Evolutionary conservation across 1,140 invertebrate species (phyloP), one percentile per base, ranked within the genome.

Genomic region (Lineus longissimus): DNA sequence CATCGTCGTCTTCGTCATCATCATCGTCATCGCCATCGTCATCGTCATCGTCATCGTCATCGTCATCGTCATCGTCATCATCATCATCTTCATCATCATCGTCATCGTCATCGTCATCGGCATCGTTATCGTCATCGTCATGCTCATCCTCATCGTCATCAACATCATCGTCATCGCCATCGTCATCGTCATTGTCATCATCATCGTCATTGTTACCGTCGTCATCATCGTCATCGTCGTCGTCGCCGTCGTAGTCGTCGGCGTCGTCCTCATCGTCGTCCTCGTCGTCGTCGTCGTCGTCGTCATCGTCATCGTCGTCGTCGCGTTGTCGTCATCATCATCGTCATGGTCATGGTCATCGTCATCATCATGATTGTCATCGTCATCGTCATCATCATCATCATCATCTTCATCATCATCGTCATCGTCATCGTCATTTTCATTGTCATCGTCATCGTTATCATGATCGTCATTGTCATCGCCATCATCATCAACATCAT

Each of bases 71-170:
- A 61, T 55, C 59, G 55, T 55, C 59, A 61, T 55, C 59, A 55
- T 2, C 59, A 54, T 55, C 59, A 15, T 55, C 59, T 15, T 61
- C 59, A 17, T 61, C 59, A 61, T 55, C 59, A 2, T 55, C 59
- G 55, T 55, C 59, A 61, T 61, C 59, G 2, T 61, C 59, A 61
- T 61, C 41, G 2, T 61, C 59, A 55, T n/a, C n/a, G n/a, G n/a
- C n/a, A n/a, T n/a, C n/a, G n/a, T n/a, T n/a, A n/a, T n/a, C n/a
- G n/a, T n/a, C n/a, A n/a, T n/a, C n/a, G n/a, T n/a, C n/a, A n/a
- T n/a, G n/a, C n/a, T n/a, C n/a, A n/a, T n/a, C n/a, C n/a, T n/a
- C n/a, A n/a, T n/a, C n/a, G n/a, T n/a, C n/a, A n/a, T n/a, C n/a
- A n/a, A n/a, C n/a, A n/a, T n/a, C n/a, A n/a, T n/a, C n/a, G n/a